phyloP scores from a whole-genome alignment of 2,113 vertebrate genomes.

The Chloropsis hardwickii region DNA sequence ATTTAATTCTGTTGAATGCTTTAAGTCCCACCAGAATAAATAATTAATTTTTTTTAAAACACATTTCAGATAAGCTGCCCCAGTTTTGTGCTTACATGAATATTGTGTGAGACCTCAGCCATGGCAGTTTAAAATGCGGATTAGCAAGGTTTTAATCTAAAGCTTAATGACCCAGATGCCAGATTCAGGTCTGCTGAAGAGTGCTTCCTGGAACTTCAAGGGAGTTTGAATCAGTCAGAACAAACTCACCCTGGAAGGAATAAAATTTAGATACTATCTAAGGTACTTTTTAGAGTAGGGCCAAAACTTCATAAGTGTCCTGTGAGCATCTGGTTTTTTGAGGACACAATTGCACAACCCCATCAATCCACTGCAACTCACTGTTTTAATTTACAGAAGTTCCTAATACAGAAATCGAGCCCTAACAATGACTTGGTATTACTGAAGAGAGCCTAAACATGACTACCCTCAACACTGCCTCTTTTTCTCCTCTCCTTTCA shows the following conservation, averaged over 20 bases:
- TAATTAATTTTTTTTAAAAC: neutral
- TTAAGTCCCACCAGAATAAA: neutral
- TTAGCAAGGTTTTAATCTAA: neutral
- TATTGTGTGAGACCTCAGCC: neutral
- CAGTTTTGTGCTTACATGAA: neutral
- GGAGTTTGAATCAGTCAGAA: neutral
- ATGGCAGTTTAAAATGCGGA: neutral
- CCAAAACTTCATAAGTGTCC: neutral
- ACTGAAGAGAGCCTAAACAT: neutral
- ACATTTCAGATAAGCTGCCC: neutral
- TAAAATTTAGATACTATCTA: neutral
- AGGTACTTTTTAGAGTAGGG: neutral
- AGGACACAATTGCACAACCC: neutral
- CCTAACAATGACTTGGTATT: neutral
- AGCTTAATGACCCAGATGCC: neutral
- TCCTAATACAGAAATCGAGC: neutral
- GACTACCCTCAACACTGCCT: rapidly evolving
- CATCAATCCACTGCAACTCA: neutral
- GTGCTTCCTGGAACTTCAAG: neutral
- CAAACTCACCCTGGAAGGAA: neutral
- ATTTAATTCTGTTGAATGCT: neutral
- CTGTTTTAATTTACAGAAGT: neutral
- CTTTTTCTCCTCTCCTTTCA: neutral
- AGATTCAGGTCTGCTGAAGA: neutral
- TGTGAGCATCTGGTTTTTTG: neutral